Evolutionary conservation across 2,113 vertebrate genomes (phyloP).

Genomic region (Callospermophilus lateralis): DNA sequence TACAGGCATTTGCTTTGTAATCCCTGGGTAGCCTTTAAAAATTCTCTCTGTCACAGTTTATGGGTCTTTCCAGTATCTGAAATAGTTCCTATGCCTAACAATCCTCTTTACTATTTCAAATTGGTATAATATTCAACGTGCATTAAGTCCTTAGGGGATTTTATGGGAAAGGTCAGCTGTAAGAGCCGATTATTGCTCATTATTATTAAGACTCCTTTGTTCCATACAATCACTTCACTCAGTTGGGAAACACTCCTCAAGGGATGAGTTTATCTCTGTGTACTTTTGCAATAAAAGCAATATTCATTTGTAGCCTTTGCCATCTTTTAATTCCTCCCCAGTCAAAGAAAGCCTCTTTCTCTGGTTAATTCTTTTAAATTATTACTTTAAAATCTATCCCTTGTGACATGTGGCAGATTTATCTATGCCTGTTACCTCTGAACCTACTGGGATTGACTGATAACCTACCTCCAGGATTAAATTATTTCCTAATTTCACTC

Average conservation of each 20-base stretch:
- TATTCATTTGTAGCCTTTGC: slow-evolving; percentile 68
- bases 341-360: slow-evolving; percentile 60
- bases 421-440: slow-evolving; percentile 46
- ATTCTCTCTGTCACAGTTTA: slow-evolving; percentile 62
- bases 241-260: slow-evolving; percentile 67
- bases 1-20: slow-evolving; percentile 55
- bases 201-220: slow-evolving; percentile 80
- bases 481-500: slow-evolving; percentile 24
- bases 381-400: slow-evolving; percentile 66
- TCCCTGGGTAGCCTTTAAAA: slow-evolving; percentile 67
- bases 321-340: slow-evolving; percentile 60
- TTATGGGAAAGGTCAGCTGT: slow-evolving; percentile 77
- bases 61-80: slow-evolving; percentile 55
- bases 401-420: slow-evolving; percentile 27
- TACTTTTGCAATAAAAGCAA: slow-evolving; percentile 74
- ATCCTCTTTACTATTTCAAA: slow-evolving; percentile 73
- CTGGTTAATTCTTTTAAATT: slow-evolving; percentile 61
- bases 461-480: not conserved
- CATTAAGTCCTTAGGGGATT: slow-evolving; percentile 72
- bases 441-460: slow-evolving; percentile 12
- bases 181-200: slow-evolving; percentile 77
- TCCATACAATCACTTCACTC: slow-evolving; percentile 65
- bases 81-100: slow-evolving; percentile 68
- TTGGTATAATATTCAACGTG: slow-evolving; percentile 67
- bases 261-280: slow-evolving; percentile 80